These are phyloP conservation scores for Atrichornis clamosus DNA, from an alignment of 2,113 vertebrate species.

Conservation along the genomic window DNA sequence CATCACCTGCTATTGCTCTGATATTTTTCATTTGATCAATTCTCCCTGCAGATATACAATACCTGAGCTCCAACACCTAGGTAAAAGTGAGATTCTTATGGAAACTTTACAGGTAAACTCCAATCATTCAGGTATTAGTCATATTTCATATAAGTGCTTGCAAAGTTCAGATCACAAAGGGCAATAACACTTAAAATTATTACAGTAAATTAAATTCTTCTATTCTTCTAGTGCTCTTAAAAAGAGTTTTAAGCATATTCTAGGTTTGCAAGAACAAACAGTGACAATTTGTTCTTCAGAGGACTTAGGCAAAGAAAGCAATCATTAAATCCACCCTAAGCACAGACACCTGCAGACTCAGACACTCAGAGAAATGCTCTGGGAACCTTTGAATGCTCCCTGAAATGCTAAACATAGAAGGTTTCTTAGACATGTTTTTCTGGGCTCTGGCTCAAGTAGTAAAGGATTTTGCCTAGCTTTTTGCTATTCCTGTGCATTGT, in stretches of 20 bases:
- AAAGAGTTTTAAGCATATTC: neutral
- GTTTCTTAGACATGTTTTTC: neutral
- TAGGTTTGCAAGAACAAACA: constrained; percentile 14
- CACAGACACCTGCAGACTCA: neutral
- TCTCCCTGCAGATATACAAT: neutral
- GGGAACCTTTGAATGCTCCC: constrained; percentile 24
- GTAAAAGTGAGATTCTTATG: neutral
- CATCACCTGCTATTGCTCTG: neutral
- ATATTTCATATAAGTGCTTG: neutral
- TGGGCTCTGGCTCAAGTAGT: neutral
- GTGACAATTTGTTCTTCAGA: neutral
- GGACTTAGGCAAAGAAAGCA: neutral
- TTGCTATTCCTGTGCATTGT: constrained; percentile 29
- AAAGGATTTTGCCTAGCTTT: neutral
- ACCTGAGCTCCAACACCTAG: neutral
- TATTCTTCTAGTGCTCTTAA: neutral
- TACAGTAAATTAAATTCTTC: neutral
- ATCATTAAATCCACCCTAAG: neutral
- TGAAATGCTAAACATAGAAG: constrained; percentile 28
- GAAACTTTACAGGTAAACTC: neutral
- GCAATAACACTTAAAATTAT: neutral
- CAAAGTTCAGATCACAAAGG: neutral
- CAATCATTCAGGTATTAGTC: neutral
- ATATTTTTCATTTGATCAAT: neutral
- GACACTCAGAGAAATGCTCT: neutral